Conservation (phyloP, 2,113 vertebrate genomes). For the Brachyhypopomus gauderio region DNA sequence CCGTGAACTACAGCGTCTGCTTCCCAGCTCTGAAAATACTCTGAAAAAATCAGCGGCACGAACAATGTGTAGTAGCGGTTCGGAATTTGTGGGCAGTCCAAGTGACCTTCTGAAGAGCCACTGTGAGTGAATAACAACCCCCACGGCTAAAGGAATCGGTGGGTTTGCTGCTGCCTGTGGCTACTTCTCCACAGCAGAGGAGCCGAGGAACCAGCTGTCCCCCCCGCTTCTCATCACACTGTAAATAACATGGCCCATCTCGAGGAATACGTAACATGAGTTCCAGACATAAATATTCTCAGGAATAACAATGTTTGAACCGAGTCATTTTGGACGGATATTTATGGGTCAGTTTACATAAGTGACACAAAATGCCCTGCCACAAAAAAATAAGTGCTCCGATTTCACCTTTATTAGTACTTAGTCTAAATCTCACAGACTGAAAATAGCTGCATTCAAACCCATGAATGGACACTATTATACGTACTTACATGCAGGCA, state of each 20-base stretch:
- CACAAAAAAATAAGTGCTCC: slow-evolving; percentile 10
- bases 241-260: slow-evolving; percentile 21
- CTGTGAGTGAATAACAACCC: slow-evolving; percentile 71
- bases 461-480: background rate
- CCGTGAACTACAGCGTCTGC: slow-evolving; percentile 56
- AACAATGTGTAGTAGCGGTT: slow-evolving; percentile 59
- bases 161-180: slow-evolving; percentile 68
- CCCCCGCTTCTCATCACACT: background rate
- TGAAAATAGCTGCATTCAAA: background rate
- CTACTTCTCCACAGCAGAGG: slow-evolving; percentile 56
- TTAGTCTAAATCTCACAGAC: slow-evolving; percentile 9
- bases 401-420: slow-evolving; percentile 15
- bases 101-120: slow-evolving; percentile 64
- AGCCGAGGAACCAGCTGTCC: slow-evolving; percentile 23
- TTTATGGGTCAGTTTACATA: background rate
- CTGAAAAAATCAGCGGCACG: slow-evolving; percentile 4
- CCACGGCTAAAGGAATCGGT: slow-evolving; percentile 71
- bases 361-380: background rate
- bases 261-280: background rate
- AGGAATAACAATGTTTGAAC: too few species aligned
- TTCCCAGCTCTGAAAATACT: slow-evolving; percentile 63
- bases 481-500: background rate
- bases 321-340: background rate
- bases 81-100: slow-evolving; percentile 63
- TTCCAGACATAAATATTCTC: too few species aligned